These are phyloP conservation scores for Anhinga anhinga DNA, from an alignment of 2,113 vertebrate genomes.

Conservation along the genomic window DNA sequence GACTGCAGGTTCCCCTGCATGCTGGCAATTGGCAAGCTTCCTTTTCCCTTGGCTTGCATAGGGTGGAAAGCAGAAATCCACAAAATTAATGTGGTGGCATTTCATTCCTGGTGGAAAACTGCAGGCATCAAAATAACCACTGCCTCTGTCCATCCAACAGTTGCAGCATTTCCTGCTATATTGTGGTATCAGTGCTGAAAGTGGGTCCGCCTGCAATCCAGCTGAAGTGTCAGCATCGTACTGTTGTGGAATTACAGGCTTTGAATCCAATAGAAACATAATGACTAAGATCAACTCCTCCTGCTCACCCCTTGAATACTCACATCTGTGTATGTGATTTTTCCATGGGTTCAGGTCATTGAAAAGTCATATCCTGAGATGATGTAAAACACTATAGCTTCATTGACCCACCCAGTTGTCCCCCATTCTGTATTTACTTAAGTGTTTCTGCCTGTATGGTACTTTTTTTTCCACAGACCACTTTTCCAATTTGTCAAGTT, in stretches of 20 bases:
- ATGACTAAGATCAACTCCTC: not conserved
- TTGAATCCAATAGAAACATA: not conserved
- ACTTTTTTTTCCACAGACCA: not conserved
- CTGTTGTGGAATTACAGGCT: not conserved
- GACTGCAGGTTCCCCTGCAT: not conserved
- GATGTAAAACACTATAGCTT: not conserved
- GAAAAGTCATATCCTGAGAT: not conserved
- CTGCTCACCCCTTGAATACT: not conserved
- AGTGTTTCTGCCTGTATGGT: not conserved
- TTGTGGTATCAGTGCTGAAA: not conserved
- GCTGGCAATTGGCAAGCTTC: not conserved
- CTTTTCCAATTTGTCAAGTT: not conserved
- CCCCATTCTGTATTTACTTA: not conserved
- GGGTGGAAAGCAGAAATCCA: not conserved
- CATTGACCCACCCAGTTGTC: not conserved
- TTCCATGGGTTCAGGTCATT: not conserved
- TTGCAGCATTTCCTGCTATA: not conserved
- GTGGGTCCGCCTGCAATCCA: not conserved
- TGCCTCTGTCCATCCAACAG: not conserved
- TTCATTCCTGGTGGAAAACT: conserved; percentile 29
- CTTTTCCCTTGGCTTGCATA: not conserved
- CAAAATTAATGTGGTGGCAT: conserved; percentile 9
- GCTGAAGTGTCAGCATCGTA: not conserved
- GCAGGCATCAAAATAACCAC: not conserved
- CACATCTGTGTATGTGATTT: not conserved